Evolutionary conservation across 2,888 invertebrate species (phyloP).

Genomic region (Autographa pulchrina): DNA sequence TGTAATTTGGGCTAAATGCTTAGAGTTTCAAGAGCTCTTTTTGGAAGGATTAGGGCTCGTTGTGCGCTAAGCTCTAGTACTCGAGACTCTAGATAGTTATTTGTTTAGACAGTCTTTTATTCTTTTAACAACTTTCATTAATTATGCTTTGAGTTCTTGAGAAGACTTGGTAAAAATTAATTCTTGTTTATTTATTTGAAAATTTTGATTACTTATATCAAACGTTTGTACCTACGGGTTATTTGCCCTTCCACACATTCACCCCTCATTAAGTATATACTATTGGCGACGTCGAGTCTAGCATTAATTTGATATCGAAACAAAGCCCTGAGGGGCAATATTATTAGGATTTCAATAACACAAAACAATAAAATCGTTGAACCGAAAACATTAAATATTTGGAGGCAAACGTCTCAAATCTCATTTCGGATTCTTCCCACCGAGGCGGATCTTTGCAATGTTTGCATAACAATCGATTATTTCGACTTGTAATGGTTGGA

Average conservation of each 20-base stretch:
- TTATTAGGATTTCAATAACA: constrained; percentile 1
- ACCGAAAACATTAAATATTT: constrained; percentile 27
- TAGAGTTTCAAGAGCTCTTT: background rate
- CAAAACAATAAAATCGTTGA: constrained; percentile 11
- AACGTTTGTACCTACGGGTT: background rate
- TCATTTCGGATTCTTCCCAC: constrained; percentile 16
- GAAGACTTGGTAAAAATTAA: background rate
- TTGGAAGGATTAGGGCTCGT: background rate
- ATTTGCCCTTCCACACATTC: background rate
- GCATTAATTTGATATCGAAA: constrained; percentile 5
- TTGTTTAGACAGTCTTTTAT: background rate
- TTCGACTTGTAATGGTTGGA: constrained; percentile 7
- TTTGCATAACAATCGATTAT: constrained; percentile 36
- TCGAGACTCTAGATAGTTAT: background rate
- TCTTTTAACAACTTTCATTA: background rate
- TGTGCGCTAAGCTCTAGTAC: background rate
- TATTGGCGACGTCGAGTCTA: background rate
- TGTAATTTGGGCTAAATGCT: constrained; percentile 4
- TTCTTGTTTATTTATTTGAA: too few relatives aligned
- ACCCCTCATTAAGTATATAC: too few relatives aligned
- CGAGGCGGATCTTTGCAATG: constrained; percentile 15
- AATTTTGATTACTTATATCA: too few relatives aligned
- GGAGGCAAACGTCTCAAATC: constrained; percentile 1
- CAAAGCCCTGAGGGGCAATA: background rate
- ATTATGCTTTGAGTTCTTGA: background rate